Percentiles rank a stretch among this genome's conserved stretches.
phyloP scores from a whole-genome alignment of 2,797 vertebrate genomes.

The Cuniculus paca region DNA sequence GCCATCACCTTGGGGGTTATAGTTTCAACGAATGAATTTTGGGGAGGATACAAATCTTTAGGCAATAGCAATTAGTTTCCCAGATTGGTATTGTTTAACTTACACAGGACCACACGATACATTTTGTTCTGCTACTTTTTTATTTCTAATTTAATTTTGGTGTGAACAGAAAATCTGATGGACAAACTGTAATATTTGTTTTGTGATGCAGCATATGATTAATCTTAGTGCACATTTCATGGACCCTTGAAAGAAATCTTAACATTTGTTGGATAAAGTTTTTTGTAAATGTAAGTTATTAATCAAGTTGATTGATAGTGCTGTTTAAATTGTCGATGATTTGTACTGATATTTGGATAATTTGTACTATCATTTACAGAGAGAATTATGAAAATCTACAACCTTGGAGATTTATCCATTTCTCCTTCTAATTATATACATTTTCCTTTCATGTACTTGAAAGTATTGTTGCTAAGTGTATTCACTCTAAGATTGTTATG shows the following conservation, averaged over 20 bases:
- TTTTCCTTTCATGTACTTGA: background rate
- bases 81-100: background rate
- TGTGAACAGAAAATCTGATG: background rate
- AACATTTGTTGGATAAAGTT: background rate
- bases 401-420: background rate
- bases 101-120: background rate
- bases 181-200: background rate
- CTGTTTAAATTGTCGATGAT: background rate
- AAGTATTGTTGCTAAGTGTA: background rate
- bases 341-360: background rate
- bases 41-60: background rate
- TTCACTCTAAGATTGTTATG: background rate
- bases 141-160: background rate
- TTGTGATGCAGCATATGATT: background rate
- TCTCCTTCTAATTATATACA: background rate
- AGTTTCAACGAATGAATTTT: background rate
- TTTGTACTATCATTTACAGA: background rate
- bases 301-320: background rate
- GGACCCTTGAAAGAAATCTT: background rate
- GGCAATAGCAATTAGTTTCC: background rate
- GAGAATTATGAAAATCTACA: constrained; percentile 16
- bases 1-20: background rate
- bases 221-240: background rate
- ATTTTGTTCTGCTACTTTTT: background rate
- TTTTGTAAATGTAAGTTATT: background rate